These are phyloP conservation scores for Hyperoplus lanceolatus DNA, from an alignment of 2,797 vertebrate genomes.

Conservation along the genomic window DNA sequence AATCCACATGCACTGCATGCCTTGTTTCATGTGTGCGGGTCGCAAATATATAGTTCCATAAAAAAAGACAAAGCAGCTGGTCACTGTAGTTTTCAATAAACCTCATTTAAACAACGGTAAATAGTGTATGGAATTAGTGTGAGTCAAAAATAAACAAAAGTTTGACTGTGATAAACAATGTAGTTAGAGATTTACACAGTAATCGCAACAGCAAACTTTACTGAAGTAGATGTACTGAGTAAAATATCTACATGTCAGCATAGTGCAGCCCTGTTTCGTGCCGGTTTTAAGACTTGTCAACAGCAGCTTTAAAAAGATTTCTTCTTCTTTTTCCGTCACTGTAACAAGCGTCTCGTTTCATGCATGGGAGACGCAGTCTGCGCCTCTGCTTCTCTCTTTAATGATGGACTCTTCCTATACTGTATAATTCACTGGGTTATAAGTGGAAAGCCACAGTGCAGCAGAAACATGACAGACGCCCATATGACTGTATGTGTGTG, in stretches of 20 bases:
- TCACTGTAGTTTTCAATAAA: too few relatives aligned
- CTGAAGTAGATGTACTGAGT: not conserved
- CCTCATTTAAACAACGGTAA: too few relatives aligned
- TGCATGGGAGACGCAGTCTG: constrained; percentile 42
- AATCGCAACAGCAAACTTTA: not conserved
- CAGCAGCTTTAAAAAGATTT: not conserved
- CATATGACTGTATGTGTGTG: constrained; percentile 25
- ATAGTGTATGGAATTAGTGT: too few relatives aligned
- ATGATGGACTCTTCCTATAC: constrained; percentile 76
- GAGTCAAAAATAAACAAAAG: too few relatives aligned
- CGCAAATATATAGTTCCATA: too few relatives aligned
- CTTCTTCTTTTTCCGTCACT: not conserved
- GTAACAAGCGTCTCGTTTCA: constrained; percentile 1
- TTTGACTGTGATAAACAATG: too few relatives aligned
- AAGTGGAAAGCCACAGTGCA: constrained; percentile 80
- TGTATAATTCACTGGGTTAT: constrained; percentile 83
- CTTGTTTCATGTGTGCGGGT: not conserved
- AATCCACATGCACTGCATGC: not conserved
- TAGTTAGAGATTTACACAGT: not conserved
- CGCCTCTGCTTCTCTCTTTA: constrained; percentile 70
- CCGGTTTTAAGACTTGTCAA: not conserved
- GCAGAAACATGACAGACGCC: constrained; percentile 63
- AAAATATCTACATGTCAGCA: not conserved
- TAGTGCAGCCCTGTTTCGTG: not conserved
- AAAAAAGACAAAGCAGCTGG: too few relatives aligned